Percentiles rank a stretch among this genome's conserved stretches.
These are phyloP conservation scores for Oenanthe melanoleuca DNA, from an alignment of 2,113 vertebrate species.

Conservation along the genomic window DNA sequence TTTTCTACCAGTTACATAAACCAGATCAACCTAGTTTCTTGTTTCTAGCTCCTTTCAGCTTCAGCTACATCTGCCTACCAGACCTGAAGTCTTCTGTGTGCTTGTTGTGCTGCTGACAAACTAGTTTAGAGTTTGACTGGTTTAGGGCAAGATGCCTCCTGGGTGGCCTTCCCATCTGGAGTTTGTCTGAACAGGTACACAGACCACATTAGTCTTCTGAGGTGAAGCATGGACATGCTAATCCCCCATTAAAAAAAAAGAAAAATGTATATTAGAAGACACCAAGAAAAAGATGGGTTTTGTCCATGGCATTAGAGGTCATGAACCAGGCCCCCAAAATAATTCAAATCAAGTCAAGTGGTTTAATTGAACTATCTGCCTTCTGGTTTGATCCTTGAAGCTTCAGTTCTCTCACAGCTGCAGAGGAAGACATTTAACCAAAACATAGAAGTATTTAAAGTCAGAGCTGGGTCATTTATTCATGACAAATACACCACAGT, in stretches of 20 bases:
- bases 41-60: conserved; percentile 28
- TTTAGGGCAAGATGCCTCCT: conserved; percentile 14
- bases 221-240: not conserved
- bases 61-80: conserved; percentile 56
- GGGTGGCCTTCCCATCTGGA: conserved; percentile 53
- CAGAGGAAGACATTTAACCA: not conserved
- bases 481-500: not conserved
- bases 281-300: not conserved
- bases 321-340: conserved; percentile 1
- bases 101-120: conserved; percentile 6
- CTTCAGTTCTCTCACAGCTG: conserved; percentile 18
- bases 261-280: not conserved
- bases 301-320: conserved; percentile 4
- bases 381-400: not conserved
- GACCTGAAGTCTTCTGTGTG: conserved; percentile 13
- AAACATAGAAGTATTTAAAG: not conserved
- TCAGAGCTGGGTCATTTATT: not conserved
- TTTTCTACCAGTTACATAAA: conserved; percentile 25
- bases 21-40: conserved; percentile 44
- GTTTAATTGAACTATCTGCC: conserved; percentile 41
- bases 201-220: conserved; percentile 9
- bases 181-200: conserved; percentile 52
- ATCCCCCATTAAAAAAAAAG: conserved; percentile 2
- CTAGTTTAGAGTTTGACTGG: not conserved
- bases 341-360: conserved; percentile 22